Percentiles rank a stretch among this genome's conserved stretches.
These are phyloP conservation scores for Homarus americanus DNA, from an alignment of 1,140 invertebrate genomes.

Conservation along the genomic window DNA sequence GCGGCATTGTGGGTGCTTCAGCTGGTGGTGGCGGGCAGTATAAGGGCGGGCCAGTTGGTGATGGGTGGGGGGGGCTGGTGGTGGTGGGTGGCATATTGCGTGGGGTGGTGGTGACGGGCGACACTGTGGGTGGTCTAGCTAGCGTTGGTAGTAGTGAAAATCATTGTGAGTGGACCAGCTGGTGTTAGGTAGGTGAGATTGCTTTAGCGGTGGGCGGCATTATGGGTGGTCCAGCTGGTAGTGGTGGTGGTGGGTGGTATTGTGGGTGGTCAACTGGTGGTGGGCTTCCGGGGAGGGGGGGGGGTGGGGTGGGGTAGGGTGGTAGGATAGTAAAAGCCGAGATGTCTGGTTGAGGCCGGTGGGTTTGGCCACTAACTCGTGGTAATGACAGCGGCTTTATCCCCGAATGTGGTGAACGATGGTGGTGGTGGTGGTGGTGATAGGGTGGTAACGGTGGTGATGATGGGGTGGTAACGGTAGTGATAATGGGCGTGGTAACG, in stretches of 20 bases:
- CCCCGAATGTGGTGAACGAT: too few relatives aligned
- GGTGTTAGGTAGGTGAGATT: too few relatives aligned
- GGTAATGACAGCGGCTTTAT: neutral
- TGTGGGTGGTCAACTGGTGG: neutral
- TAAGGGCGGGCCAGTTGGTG: neutral
- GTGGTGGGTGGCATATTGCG: neutral
- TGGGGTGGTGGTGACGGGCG: too few relatives aligned
- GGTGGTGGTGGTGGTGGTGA: neutral
- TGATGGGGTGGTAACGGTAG: neutral
- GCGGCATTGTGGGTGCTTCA: too few relatives aligned
- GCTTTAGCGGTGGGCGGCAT: neutral
- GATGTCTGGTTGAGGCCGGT: neutral
- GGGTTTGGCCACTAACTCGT: neutral
- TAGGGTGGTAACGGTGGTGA: neutral
- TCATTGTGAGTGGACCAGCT: neutral
- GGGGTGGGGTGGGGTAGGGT: neutral
- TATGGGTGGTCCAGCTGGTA: neutral
- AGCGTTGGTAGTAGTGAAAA: neutral
- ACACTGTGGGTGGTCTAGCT: neutral
- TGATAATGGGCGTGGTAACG: neutral
- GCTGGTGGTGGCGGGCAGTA: too few relatives aligned
- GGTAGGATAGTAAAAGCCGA: neutral
- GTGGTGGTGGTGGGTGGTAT: neutral
- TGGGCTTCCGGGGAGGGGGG: too few relatives aligned
- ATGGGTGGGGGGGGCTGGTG: too few relatives aligned